A percentile compares a stretch with the other conserved stretches of the same genome.
These are phyloP conservation scores for Zootoca vivipara DNA, from an alignment of 2,113 vertebrate species.

Conservation along the genomic window DNA sequence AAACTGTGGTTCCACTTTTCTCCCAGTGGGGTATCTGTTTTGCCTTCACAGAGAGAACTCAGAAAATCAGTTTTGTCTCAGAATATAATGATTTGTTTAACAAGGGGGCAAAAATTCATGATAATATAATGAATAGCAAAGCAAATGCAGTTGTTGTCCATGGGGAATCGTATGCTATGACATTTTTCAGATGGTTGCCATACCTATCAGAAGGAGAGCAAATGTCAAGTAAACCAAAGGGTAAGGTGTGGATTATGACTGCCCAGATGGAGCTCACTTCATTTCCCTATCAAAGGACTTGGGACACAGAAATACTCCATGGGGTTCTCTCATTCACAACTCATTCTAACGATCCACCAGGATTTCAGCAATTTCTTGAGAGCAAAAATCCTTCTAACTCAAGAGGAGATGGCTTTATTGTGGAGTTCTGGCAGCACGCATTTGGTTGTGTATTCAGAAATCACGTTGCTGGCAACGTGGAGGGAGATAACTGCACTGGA, in stretches of 20 bases:
- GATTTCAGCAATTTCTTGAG: neutral
- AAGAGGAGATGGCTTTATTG: neutral
- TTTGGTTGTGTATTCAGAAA: neutral
- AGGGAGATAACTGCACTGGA: neutral
- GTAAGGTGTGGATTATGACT: neutral
- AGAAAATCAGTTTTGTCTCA: neutral
- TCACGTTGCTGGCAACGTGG: neutral
- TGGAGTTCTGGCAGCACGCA: neutral
- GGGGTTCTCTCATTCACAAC: neutral
- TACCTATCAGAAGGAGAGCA: neutral
- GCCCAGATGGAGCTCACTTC: neutral
- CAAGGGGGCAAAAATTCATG: neutral
- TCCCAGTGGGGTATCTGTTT: neutral
- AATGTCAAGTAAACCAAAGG: neutral
- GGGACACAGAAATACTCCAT: neutral
- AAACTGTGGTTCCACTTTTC: neutral
- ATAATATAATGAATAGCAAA: neutral
- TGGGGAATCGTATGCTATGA: neutral
- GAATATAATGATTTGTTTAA: neutral
- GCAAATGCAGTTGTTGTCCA: neutral
- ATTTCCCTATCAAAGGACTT: neutral
- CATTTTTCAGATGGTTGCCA: neutral
- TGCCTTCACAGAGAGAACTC: neutral
- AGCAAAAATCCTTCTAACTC: neutral
- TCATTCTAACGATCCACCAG: neutral